These are phyloP conservation scores for Dipodomys ordii DNA, from an alignment of 2,113 vertebrate species.

Conservation along the genomic window DNA sequence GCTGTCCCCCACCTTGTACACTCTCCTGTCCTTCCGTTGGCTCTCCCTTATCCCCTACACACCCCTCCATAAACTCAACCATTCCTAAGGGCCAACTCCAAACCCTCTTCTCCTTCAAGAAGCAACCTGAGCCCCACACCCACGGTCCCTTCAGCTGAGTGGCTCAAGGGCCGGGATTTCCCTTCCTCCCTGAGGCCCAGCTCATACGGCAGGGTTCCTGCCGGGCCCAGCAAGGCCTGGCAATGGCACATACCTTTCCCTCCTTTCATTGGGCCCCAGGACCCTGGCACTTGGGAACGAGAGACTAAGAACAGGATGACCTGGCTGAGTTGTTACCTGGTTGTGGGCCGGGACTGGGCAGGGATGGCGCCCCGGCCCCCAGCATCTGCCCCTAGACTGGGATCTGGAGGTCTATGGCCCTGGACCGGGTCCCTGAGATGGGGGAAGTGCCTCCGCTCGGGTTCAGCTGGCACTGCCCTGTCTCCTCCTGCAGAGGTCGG, in stretches of 20 bases:
- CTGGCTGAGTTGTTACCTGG: conserved; percentile 79
- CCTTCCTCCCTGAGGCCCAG: not conserved
- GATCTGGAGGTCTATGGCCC: conserved; percentile 17
- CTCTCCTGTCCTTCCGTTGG: too few species aligned
- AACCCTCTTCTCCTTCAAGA: not conserved
- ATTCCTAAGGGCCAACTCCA: not conserved
- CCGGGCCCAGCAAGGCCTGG: not conserved
- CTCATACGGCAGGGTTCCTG: not conserved
- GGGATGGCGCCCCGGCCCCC: not conserved
- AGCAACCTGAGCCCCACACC: not conserved
- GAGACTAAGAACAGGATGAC: not conserved
- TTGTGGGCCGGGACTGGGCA: not conserved
- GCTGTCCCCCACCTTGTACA: too few species aligned
- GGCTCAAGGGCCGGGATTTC: not conserved
- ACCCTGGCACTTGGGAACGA: not conserved
- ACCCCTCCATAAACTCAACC: not conserved
- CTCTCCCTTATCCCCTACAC: not conserved
- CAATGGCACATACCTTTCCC: not conserved
- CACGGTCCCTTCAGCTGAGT: accelerated
- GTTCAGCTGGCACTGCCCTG: conserved; percentile 47
- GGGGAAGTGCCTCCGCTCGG: conserved; percentile 64
- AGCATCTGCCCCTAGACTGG: conserved; percentile 11
- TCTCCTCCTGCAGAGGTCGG: conserved; percentile 76
- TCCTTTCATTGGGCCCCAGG: accelerated
- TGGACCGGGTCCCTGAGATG: conserved; percentile 51